Percentiles rank a stretch among this genome's conserved stretches.
Conservation (phyloP, 2,113 vertebrate genomes). For the Mungos mungo region DNA sequence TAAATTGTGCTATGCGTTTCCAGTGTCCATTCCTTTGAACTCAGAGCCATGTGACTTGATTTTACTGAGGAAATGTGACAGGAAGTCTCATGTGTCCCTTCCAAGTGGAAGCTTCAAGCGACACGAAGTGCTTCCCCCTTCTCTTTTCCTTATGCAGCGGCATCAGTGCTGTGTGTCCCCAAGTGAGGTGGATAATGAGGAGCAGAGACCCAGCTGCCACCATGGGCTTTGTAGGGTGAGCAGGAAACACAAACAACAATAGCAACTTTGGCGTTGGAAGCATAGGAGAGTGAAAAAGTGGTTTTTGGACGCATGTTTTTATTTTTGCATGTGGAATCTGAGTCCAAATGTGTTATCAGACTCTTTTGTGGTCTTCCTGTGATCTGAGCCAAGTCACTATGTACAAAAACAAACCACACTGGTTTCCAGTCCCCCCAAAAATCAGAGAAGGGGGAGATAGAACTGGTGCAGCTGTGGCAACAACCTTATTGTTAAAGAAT, state of each 20-base stretch:
- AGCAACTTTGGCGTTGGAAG: background rate
- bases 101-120: background rate
- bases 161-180: background rate
- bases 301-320: constrained; percentile 9
- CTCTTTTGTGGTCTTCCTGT: constrained; percentile 79
- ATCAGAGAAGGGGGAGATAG: constrained; percentile 77
- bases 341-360: constrained; percentile 78
- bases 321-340: constrained; percentile 22
- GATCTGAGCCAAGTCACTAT: constrained; percentile 78
- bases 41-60: background rate
- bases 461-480: constrained; percentile 82
- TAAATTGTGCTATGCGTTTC: background rate
- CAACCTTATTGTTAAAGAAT: constrained; percentile 80
- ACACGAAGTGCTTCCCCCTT: background rate
- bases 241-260: background rate
- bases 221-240: too few species aligned
- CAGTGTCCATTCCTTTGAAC: background rate
- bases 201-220: background rate
- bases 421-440: constrained; percentile 71
- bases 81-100: background rate
- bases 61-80: background rate
- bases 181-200: background rate
- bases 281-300: constrained; percentile 43
- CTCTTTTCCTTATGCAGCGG: background rate
- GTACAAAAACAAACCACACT: constrained; percentile 84